Evolutionary conservation across 2,888 invertebrate species (phyloP).

Genomic region (Noctua pronuba): DNA sequence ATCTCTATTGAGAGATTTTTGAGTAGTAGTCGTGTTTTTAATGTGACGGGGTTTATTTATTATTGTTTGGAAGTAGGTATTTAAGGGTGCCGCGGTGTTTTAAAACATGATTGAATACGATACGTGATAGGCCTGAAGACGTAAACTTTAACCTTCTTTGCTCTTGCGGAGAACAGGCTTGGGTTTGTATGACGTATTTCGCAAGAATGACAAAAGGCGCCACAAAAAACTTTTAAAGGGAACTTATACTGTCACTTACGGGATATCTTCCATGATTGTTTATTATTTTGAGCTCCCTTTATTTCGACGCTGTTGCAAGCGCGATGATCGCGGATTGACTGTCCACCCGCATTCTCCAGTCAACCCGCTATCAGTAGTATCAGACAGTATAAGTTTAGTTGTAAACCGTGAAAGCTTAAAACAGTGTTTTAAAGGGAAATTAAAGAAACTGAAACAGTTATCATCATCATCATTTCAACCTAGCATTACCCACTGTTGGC

Average conservation of each 20-base stretch:
- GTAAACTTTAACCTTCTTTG: neutral
- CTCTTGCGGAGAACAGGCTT: neutral
- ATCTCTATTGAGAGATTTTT: slow-evolving; percentile 63
- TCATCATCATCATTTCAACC: neutral
- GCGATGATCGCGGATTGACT: too few species aligned
- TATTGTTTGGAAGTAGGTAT: neutral
- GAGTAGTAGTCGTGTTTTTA: slow-evolving; percentile 42
- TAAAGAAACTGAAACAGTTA: neutral
- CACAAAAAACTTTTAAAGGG: neutral
- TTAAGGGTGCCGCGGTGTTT: neutral
- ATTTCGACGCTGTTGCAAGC: too few species aligned
- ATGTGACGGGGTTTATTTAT: slow-evolving; percentile 26
- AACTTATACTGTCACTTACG: too few species aligned
- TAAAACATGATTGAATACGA: neutral
- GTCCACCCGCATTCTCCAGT: too few species aligned
- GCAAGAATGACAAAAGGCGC: neutral
- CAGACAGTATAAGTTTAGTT: too few species aligned
- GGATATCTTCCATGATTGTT: too few species aligned
- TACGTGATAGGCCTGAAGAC: neutral
- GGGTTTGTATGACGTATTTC: neutral
- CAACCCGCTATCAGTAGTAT: too few species aligned
- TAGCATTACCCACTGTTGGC: neutral
- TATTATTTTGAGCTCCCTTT: too few species aligned
- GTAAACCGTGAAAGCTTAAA: too few species aligned
- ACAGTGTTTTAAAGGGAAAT: neutral